Conservation (phyloP, 2,888 invertebrate genomes). For the Campoletis raptor region DNA sequence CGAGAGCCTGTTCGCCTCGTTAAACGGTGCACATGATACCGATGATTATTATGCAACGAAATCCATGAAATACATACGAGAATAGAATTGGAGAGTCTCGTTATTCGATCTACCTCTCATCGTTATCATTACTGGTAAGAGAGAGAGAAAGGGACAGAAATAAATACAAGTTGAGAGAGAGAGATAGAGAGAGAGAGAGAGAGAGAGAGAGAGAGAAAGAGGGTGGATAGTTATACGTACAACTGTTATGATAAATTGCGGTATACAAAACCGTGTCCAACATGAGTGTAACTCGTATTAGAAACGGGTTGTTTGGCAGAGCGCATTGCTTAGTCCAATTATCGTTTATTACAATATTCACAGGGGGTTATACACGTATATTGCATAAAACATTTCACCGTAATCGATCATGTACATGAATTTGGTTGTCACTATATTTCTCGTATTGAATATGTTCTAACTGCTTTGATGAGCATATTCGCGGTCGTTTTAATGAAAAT, state of each 20-base stretch:
- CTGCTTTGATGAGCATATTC: neutral
- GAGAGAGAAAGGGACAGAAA: neutral
- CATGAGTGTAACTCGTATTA: conserved; percentile 51
- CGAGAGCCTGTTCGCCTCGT: conserved; percentile 34
- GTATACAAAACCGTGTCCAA: conserved; percentile 45
- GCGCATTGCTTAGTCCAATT: conserved; percentile 45
- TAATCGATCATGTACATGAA: conserved; percentile 36
- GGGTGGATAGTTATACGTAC: neutral
- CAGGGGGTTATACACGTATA: conserved; percentile 1
- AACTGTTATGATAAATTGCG: conserved; percentile 49
- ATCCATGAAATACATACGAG: conserved; percentile 50
- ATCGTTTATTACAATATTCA: conserved; percentile 58
- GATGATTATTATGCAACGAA: conserved; percentile 65
- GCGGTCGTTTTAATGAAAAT: conserved; percentile 3
- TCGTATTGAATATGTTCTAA: neutral
- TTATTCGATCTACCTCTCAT: conserved; percentile 27
- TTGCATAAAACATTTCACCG: conserved; percentile 38
- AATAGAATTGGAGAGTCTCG: conserved; percentile 41
- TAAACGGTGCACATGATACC: conserved; percentile 56
- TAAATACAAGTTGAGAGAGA: neutral
- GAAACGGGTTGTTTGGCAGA: conserved; percentile 36
- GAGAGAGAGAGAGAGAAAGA: neutral
- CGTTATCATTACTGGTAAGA: conserved; percentile 35
- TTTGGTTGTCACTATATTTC: conserved; percentile 6
- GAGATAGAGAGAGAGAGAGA: neutral